phyloP scores from a whole-genome alignment of 2,888 invertebrate genomes.

The Ischnus inquisitorius region DNA sequence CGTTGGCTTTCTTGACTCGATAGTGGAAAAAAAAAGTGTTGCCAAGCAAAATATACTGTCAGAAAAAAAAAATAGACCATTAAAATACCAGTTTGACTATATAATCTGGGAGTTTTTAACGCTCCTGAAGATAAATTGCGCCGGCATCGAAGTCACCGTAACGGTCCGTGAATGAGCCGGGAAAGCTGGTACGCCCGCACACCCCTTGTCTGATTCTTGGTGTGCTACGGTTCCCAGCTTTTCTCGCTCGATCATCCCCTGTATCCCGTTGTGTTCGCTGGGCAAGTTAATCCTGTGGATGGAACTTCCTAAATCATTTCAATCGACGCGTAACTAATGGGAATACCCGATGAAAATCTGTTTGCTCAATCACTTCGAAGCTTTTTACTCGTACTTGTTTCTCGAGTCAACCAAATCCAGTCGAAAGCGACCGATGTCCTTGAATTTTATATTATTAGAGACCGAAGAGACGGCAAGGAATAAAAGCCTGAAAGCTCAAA shows the following conservation, averaged over 20 bases:
- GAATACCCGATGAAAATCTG: not conserved
- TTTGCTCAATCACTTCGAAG: not conserved
- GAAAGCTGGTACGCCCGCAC: constrained; percentile 4
- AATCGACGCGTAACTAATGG: not conserved
- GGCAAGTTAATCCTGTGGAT: constrained; percentile 2
- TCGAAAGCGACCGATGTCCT: too few species aligned
- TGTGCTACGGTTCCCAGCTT: constrained; percentile 3
- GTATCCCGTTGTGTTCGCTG: not conserved
- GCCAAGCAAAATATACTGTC: not conserved
- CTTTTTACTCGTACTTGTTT: not conserved
- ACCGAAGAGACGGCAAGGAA: too few species aligned
- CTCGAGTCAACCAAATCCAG: too few species aligned
- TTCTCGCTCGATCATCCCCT: constrained; percentile 14
- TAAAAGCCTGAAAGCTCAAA: too few species aligned
- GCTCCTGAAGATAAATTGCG: constrained; percentile 7
- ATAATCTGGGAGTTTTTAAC: not conserved
- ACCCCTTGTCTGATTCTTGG: constrained; percentile 13
- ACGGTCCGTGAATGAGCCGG: not conserved
- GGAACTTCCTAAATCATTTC: constrained; percentile 1
- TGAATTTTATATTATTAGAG: too few species aligned
- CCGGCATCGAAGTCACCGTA: constrained; percentile 41
- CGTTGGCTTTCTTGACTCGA: not conserved
- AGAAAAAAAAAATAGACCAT: not conserved
- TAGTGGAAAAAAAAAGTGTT: constrained; percentile 17
- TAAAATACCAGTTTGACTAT: not conserved